Conservation (phyloP, 2,888 invertebrate genomes). For the Julus scanicus region DNA sequence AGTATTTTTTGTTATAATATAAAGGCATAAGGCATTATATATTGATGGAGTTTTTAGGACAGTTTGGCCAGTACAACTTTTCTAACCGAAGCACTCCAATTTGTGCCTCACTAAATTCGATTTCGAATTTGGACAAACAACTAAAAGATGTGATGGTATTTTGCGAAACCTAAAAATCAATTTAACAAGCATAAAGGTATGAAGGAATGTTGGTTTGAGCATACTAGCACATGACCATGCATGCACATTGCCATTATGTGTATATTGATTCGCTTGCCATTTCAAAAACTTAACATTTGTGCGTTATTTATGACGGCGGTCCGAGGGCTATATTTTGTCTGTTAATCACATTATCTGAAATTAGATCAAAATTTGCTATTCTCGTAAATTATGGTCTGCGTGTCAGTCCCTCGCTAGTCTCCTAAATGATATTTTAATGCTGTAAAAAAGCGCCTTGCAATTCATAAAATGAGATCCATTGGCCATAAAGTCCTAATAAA, state of each 20-base stretch:
- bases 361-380: conserved; percentile 10
- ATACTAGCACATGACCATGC: not conserved
- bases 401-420: not conserved
- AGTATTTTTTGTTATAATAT: too few species aligned
- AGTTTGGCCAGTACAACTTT: too few species aligned
- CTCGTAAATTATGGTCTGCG: not conserved
- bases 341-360: conserved; percentile 23
- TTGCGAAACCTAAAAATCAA: not conserved
- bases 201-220: too few species aligned
- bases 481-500: conserved; percentile 18
- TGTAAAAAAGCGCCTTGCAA: conserved; percentile 11
- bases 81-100: too few species aligned
- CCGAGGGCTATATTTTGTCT: not conserved
- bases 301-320: not conserved
- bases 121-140: not conserved
- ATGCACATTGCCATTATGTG: not conserved
- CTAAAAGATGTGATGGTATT: not conserved
- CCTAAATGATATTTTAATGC: not conserved
- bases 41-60: too few species aligned
- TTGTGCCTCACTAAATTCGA: not conserved
- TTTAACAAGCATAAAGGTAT: not conserved
- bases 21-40: too few species aligned
- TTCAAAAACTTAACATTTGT: not conserved
- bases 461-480: not conserved
- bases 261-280: conserved; percentile 3